These are phyloP conservation scores for Drosophila albomicans DNA, from an alignment of 1,140 invertebrate genomes.

Conservation along the genomic window DNA sequence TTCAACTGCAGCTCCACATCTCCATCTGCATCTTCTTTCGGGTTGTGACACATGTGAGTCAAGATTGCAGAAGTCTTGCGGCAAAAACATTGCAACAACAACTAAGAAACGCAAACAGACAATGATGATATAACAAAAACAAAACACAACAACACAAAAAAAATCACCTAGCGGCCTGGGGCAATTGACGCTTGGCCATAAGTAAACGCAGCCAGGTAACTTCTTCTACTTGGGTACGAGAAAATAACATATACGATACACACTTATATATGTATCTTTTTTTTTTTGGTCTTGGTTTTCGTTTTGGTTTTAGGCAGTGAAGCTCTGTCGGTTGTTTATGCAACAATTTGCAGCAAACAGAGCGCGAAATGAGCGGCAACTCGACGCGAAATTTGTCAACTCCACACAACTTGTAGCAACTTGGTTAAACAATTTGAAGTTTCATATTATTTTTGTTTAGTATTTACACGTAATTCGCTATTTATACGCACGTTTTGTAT, in stretches of 20 bases:
- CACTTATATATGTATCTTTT: no score
- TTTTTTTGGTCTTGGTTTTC: conserved; percentile 13
- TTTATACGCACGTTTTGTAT: conserved; percentile 70
- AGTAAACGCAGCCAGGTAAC: conserved; percentile 33
- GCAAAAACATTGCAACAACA: conserved; percentile 43
- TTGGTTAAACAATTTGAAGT: conserved; percentile 43
- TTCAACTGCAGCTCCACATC: background rate
- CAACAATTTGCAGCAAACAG: conserved; percentile 78
- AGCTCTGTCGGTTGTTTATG: conserved; percentile 62
- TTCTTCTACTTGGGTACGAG: conserved; percentile 5
- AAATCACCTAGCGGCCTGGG: conserved; percentile 17
- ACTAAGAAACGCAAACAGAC: conserved; percentile 29
- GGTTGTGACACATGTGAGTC: conserved; percentile 62
- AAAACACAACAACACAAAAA: conserved; percentile 23
- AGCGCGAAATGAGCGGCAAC: conserved; percentile 74
- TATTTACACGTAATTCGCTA: conserved; percentile 53
- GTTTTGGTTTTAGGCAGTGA: conserved; percentile 4
- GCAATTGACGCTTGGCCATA: conserved; percentile 48
- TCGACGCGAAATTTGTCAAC: conserved; percentile 73
- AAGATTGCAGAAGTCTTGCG: conserved; percentile 48
- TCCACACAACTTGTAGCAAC: conserved; percentile 54
- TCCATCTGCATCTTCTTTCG: conserved; percentile 4
- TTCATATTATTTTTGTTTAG: conserved; percentile 10
- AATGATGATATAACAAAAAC: conserved; percentile 58
- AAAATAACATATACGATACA: no score